A percentile compares a stretch with the other conserved stretches of the same genome.
Conservation (phyloP, 2,113 vertebrate species). For the Chaetodon auriga region DNA sequence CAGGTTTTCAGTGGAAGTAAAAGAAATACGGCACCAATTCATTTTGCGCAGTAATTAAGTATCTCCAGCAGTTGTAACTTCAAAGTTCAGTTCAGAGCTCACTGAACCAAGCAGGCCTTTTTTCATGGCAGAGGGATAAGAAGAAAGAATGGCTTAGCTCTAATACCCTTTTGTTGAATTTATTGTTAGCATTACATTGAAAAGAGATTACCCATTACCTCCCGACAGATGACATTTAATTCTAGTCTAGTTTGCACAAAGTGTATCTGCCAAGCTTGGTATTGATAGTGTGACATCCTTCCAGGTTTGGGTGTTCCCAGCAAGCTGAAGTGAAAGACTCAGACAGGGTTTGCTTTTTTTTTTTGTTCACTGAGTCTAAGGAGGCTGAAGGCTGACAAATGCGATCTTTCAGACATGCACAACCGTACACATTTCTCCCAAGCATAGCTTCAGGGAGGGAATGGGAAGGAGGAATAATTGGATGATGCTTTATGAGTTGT, state of each 20-base stretch:
- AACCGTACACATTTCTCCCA: conserved; percentile 8
- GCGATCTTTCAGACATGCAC: conserved; percentile 9
- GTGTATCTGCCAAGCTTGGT: conserved; percentile 22
- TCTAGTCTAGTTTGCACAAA: conserved; percentile 19
- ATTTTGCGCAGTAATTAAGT: background rate
- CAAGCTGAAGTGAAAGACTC: conserved; percentile 38
- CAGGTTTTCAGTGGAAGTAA: background rate
- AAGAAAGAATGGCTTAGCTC: background rate
- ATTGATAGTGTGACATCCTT: conserved; percentile 12
- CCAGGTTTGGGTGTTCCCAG: conserved; percentile 20
- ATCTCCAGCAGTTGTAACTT: background rate
- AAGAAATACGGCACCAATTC: too few species aligned
- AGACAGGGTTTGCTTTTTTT: conserved; percentile 24
- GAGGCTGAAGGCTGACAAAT: conserved; percentile 49
- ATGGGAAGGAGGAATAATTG: conserved; percentile 59
- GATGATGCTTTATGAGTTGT: conserved; percentile 57
- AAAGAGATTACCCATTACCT: conserved; percentile 10
- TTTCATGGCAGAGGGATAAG: background rate
- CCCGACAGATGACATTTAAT: background rate
- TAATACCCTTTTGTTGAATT: background rate
- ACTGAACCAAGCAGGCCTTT: background rate
- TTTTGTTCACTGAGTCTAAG: conserved; percentile 12
- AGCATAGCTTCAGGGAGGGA: conserved; percentile 50
- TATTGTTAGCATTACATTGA: background rate
- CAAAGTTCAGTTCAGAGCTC: background rate